Percentiles rank a stretch among this genome's conserved stretches.
phyloP scores from a whole-genome alignment of 2,888 invertebrate species.

The Athalia rosae region DNA sequence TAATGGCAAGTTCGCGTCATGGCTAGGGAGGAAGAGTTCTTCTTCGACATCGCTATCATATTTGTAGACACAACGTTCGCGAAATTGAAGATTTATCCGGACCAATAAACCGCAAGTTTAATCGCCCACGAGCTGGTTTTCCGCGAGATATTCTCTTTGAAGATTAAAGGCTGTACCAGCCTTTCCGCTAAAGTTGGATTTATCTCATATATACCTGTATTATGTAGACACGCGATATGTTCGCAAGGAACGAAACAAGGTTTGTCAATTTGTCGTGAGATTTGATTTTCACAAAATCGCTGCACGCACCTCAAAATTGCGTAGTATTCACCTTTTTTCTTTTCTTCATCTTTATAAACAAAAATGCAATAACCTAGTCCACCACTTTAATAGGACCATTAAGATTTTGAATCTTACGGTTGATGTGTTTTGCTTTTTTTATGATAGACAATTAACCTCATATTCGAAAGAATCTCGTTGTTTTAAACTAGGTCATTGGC shows the following conservation, averaged over 20 bases:
- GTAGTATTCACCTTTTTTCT: not conserved
- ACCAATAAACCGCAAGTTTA: not conserved
- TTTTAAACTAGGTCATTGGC: slow-evolving; percentile 18
- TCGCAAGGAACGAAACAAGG: not conserved
- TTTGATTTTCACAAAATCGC: slow-evolving; percentile 10
- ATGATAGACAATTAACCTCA: slow-evolving; percentile 20
- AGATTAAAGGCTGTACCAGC: not conserved
- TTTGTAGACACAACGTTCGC: not conserved
- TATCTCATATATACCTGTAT: not conserved
- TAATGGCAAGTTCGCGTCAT: not conserved
- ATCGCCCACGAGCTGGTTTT: not conserved
- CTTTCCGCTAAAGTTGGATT: not conserved
- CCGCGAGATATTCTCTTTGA: slow-evolving; percentile 7
- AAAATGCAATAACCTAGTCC: not conserved
- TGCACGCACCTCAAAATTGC: not conserved
- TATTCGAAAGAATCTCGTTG: slow-evolving; percentile 8
- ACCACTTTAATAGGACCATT: slow-evolving; percentile 32
- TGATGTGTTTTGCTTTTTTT: slow-evolving; percentile 25
- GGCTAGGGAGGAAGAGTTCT: not conserved
- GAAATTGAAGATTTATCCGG: slow-evolving; percentile 10
- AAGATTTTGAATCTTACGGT: slow-evolving; percentile 8
- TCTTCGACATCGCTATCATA: not conserved
- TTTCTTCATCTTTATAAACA: not conserved
- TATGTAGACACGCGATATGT: no score
- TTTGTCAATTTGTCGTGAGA: not conserved